Evolutionary conservation across 1,140 invertebrate species (phyloP).

Genomic region (Drosophila sechellia): DNA sequence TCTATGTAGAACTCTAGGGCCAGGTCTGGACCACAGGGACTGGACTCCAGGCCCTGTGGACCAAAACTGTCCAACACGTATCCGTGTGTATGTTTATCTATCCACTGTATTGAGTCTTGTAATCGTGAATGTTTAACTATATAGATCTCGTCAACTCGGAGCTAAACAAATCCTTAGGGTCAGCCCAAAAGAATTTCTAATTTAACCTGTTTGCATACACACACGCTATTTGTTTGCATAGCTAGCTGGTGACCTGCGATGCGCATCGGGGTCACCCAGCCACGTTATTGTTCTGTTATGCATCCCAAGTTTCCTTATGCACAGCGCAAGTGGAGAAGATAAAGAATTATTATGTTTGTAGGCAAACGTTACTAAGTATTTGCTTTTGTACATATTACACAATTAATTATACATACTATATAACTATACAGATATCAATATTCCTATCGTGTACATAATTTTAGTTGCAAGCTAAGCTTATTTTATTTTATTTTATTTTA

Average conservation of each 20-base stretch:
- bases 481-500: slow-evolving; percentile 30
- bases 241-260: slow-evolving; percentile 15
- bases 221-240: slow-evolving; percentile 21
- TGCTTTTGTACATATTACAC: slow-evolving; percentile 59
- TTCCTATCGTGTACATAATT: slow-evolving; percentile 50
- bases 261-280: slow-evolving; percentile 15
- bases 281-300: slow-evolving; percentile 20
- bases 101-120: slow-evolving; percentile 43
- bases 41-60: background rate
- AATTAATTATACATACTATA: slow-evolving; percentile 28
- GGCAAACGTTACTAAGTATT: slow-evolving; percentile 58
- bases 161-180: slow-evolving; percentile 49
- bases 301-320: slow-evolving; percentile 68
- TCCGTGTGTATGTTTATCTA: slow-evolving; percentile 23
- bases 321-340: slow-evolving; percentile 14
- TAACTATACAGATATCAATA: slow-evolving; percentile 12
- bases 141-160: slow-evolving; percentile 73
- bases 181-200: slow-evolving; percentile 23
- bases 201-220: slow-evolving; percentile 12
- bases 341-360: slow-evolving; percentile 29
- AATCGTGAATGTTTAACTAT: slow-evolving; percentile 43
- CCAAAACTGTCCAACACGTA: background rate
- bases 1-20: slow-evolving; percentile 1
- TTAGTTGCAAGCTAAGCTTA: slow-evolving; percentile 70
- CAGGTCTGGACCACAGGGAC: background rate